Conservation (phyloP, 1,140 invertebrate genomes). For the Steinernema feltiae region DNA sequence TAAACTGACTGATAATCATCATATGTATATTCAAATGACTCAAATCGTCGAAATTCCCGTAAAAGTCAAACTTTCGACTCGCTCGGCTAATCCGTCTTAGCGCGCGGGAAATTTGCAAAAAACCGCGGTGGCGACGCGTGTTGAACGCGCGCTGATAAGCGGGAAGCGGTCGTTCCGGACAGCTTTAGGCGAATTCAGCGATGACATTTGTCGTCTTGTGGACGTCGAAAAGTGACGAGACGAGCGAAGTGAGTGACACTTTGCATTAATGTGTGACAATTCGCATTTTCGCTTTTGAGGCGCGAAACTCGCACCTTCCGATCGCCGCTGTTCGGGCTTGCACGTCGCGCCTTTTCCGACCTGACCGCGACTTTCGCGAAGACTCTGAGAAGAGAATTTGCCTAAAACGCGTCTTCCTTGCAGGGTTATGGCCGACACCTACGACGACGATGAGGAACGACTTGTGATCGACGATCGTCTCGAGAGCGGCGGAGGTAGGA, state of each 20-base stretch:
- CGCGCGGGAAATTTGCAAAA: not conserved
- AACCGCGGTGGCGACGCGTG: not conserved
- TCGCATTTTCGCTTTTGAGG: not conserved
- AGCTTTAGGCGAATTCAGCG: not conserved
- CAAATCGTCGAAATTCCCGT: not conserved
- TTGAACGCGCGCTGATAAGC: not conserved
- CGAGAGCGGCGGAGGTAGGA: not conserved
- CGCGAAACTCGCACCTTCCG: not conserved
- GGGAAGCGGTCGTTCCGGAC: not conserved
- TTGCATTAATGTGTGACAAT: slow-evolving; percentile 5
- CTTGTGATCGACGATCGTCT: slow-evolving; percentile 6
- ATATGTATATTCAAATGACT: not conserved
- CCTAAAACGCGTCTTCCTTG: not conserved
- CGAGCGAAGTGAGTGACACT: slow-evolving; percentile 4
- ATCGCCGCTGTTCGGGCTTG: not conserved
- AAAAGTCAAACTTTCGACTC: not conserved
- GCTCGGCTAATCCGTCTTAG: not conserved
- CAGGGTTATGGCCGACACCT: slow-evolving; percentile 12
- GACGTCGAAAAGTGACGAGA: not conserved
- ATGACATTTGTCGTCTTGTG: not conserved
- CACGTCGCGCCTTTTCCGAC: not conserved
- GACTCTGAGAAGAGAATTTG: not conserved
- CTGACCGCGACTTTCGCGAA: not conserved
- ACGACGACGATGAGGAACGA: not conserved
- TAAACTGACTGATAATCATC: slow-evolving; percentile 2